Percentiles rank a stretch among this genome's conserved stretches.
phyloP scores from a whole-genome alignment of 2,888 invertebrate species.

The Drosophila suboccidentalis region DNA sequence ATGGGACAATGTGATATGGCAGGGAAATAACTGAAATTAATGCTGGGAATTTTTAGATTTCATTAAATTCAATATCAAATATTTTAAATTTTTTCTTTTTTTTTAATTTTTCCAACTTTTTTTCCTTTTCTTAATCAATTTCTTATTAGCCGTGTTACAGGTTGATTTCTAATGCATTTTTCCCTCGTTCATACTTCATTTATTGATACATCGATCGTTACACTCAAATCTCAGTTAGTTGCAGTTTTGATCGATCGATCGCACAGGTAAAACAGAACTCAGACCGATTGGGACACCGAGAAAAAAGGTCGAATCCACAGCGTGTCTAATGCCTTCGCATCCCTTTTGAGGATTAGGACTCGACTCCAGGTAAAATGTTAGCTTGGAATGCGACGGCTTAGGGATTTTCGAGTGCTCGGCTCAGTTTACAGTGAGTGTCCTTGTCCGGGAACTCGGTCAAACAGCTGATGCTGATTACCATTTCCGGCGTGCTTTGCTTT shows the following conservation, averaged over 20 bases:
- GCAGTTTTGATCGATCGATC: conserved; percentile 59
- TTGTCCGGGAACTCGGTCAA: conserved; percentile 24
- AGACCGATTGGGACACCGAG: not conserved
- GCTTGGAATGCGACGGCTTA: conserved; percentile 5
- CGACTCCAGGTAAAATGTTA: conserved; percentile 46
- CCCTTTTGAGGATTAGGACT: conserved; percentile 67
- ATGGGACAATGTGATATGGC: conserved; percentile 10
- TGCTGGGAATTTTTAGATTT: not conserved
- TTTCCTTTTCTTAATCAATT: conserved; percentile 20
- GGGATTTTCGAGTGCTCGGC: conserved; percentile 14
- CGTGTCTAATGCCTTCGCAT: conserved; percentile 66
- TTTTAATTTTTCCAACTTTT: not conserved
- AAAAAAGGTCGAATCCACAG: conserved; percentile 34
- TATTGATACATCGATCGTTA: conserved; percentile 6
- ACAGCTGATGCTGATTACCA: conserved; percentile 37
- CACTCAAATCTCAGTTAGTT: conserved; percentile 21
- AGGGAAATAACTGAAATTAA: not conserved
- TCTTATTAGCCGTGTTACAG: conserved; percentile 62
- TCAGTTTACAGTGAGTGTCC: conserved; percentile 14
- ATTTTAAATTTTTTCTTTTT: not conserved
- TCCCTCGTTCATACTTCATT: not conserved
- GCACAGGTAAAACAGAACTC: conserved; percentile 30
- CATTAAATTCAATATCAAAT: not conserved
- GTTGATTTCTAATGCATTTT: conserved; percentile 32
- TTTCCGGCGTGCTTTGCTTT: conserved; percentile 39